These are phyloP conservation scores for Oryzias dopingdopingensis DNA, from an alignment of 2,797 vertebrate species.

Conservation along the genomic window DNA sequence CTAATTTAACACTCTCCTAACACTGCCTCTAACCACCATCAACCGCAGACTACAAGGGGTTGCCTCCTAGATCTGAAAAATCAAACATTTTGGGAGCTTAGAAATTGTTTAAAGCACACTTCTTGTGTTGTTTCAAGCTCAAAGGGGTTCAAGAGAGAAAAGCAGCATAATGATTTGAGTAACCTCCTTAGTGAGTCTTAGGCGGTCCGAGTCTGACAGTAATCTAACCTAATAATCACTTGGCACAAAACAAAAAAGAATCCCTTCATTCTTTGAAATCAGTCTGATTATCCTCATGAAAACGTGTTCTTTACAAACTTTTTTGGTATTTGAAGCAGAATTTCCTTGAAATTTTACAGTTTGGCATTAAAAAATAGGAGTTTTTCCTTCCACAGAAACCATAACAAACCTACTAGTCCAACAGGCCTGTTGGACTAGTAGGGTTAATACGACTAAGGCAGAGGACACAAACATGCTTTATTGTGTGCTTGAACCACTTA, in stretches of 20 bases:
- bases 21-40: constrained; percentile 50
- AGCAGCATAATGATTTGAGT: constrained; percentile 56
- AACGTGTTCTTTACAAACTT: no score
- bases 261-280: no score
- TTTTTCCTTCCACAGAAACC: constrained; percentile 1
- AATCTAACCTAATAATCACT: constrained; percentile 68
- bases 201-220: constrained; percentile 57
- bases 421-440: constrained; percentile 45
- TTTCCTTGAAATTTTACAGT: constrained; percentile 3
- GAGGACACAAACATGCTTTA: constrained; percentile 29
- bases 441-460: constrained; percentile 52
- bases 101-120: constrained; percentile 9
- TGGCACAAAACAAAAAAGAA: constrained; percentile 36
- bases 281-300: no score
- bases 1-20: constrained; percentile 68
- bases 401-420: no score
- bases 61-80: constrained; percentile 34
- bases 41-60: constrained; percentile 61
- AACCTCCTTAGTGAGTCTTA: constrained; percentile 72
- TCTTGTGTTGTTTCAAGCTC: constrained; percentile 3
- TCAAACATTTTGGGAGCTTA: not conserved
- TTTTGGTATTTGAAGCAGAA: no score
- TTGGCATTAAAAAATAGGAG: constrained; percentile 22
- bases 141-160: constrained; percentile 35
- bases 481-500: constrained; percentile 49